These are phyloP conservation scores for Yponomeuta plumbellus DNA, from an alignment of 2,888 invertebrate species.

Conservation along the genomic window DNA sequence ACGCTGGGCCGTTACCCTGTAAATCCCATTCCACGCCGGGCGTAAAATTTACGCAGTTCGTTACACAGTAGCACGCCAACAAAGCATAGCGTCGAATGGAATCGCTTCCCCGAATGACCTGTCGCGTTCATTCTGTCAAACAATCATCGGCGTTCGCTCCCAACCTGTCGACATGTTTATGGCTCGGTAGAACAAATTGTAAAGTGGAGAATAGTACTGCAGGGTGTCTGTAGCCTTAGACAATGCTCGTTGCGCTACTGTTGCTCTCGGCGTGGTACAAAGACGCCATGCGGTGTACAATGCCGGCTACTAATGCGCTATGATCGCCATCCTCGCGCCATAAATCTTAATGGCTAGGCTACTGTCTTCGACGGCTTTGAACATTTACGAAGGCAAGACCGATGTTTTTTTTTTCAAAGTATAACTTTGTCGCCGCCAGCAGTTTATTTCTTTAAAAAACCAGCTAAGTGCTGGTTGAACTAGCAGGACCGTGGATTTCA, in stretches of 20 bases:
- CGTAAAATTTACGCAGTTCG: conserved; percentile 9
- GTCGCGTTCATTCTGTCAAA: conserved; percentile 3
- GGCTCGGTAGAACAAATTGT: conserved; percentile 56
- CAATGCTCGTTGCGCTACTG: conserved; percentile 38
- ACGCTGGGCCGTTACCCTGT: neutral
- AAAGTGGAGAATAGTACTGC: conserved; percentile 17
- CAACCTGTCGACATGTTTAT: conserved; percentile 72
- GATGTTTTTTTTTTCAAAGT: neutral
- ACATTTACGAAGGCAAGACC: conserved; percentile 3
- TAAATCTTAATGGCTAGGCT: conserved; percentile 55
- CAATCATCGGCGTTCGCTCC: conserved; percentile 9
- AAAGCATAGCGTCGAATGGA: conserved; percentile 1
- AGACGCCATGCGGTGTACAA: conserved; percentile 65
- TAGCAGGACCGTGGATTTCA: no score
- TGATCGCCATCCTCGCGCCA: conserved; percentile 62
- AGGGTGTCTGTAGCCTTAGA: conserved; percentile 19
- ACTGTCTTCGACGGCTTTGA: neutral
- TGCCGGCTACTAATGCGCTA: conserved; percentile 65
- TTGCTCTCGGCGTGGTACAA: conserved; percentile 38
- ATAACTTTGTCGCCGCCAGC: neutral
- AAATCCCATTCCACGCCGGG: neutral
- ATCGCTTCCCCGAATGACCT: conserved; percentile 16
- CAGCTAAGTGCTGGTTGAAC: no score
- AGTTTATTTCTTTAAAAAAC: no score
- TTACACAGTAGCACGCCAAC: conserved; percentile 10